These are phyloP conservation scores for Aspiorhynchus laticeps DNA, from an alignment of 2,113 vertebrate genomes.

Conservation along the genomic window DNA sequence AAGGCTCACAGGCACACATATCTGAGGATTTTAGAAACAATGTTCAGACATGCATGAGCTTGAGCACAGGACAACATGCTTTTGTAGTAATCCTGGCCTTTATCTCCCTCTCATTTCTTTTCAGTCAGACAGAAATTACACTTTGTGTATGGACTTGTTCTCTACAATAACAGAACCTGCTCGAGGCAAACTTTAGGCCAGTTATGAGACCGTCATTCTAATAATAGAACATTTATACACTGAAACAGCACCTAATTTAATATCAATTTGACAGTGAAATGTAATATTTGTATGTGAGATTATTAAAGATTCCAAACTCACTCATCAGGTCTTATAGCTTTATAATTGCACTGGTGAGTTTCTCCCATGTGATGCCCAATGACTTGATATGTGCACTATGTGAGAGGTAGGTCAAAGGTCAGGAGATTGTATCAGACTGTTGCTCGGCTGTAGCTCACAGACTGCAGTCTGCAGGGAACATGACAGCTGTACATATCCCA, in stretches of 20 bases:
- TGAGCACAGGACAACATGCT: neutral
- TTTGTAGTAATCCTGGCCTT: conserved; percentile 22
- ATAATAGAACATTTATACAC: neutral
- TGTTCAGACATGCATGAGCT: conserved; percentile 7
- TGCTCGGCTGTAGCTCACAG: conserved; percentile 25
- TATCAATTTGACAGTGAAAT: neutral
- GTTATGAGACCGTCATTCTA: neutral
- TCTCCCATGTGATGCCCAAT: neutral
- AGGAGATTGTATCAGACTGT: conserved; percentile 13
- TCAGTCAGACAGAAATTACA: neutral
- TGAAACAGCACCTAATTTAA: neutral
- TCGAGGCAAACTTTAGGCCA: neutral
- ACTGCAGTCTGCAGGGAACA: conserved; percentile 15
- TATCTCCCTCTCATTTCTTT: neutral
- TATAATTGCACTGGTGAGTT: neutral
- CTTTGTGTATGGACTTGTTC: conserved; percentile 1
- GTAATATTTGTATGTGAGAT: neutral
- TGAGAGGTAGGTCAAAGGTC: conserved; percentile 36
- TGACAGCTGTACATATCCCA: conserved; percentile 17
- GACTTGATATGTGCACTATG: neutral
- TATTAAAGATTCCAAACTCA: neutral
- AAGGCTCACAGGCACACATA: neutral
- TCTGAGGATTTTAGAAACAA: neutral
- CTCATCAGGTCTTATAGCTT: conserved; percentile 3
- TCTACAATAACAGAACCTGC: neutral